phyloP scores from a whole-genome alignment of 2,888 invertebrate genomes.

The Aporophyla nigra region DNA sequence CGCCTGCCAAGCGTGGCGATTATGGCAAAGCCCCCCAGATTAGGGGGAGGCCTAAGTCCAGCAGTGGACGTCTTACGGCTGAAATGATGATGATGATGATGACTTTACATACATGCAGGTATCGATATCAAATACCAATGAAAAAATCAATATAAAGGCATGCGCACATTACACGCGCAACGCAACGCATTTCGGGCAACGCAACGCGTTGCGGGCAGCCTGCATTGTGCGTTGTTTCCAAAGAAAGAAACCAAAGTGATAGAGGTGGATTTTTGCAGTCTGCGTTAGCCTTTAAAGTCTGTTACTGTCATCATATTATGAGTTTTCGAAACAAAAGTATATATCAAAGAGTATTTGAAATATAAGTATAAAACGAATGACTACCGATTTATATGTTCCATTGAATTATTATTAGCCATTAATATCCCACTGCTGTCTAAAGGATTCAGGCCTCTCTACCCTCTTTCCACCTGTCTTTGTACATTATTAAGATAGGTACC shows the following conservation, averaged over 20 bases:
- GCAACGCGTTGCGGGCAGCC: background rate
- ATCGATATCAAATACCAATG: background rate
- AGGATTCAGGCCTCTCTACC: too few relatives aligned
- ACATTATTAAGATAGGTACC: background rate
- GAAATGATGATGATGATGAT: too few relatives aligned
- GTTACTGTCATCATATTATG: background rate
- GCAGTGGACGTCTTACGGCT: too few relatives aligned
- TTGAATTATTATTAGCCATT: too few relatives aligned
- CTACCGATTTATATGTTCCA: background rate
- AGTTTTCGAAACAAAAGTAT: background rate
- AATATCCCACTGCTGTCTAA: too few relatives aligned
- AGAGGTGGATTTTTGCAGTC: too few relatives aligned
- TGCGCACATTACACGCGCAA: background rate
- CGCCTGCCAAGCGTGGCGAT: too few relatives aligned
- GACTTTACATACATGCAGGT: background rate
- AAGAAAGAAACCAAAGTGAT: too few relatives aligned
- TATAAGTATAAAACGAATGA: background rate
- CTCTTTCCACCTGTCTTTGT: too few relatives aligned
- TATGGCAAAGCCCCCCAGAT: too few relatives aligned
- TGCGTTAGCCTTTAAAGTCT: too few relatives aligned
- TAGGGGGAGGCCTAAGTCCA: too few relatives aligned
- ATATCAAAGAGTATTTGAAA: background rate
- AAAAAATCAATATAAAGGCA: background rate
- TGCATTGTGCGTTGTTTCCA: background rate
- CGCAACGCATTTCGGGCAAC: background rate